Evolutionary conservation across 2,888 invertebrate genomes (phyloP).

Genomic region (Agriotes lineatus): DNA sequence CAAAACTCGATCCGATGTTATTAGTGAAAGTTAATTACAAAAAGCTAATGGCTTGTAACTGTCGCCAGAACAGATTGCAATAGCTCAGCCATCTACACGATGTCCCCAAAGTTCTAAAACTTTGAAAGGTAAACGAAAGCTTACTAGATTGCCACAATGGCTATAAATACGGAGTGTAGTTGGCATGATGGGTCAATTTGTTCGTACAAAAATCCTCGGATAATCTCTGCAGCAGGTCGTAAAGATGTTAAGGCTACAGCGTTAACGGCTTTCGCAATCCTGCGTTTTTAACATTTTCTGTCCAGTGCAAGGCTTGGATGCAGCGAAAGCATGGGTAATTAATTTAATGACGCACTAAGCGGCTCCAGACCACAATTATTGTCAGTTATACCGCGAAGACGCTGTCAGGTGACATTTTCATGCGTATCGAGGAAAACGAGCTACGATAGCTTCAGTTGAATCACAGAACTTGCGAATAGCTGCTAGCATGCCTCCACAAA

Average conservation of each 20-base stretch:
- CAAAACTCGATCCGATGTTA: no score
- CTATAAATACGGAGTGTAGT: conserved; percentile 35
- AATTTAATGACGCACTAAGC: conserved; percentile 9
- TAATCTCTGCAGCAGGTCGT: conserved; percentile 31
- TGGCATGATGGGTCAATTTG: conserved; percentile 35
- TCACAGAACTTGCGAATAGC: no score
- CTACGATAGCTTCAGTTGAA: neutral
- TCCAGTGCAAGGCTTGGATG: neutral
- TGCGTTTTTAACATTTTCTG: conserved; percentile 3
- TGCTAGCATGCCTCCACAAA: no score
- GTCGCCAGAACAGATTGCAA: no score
- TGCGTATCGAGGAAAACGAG: neutral
- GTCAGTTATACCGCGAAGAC: neutral
- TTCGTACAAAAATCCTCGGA: conserved; percentile 18
- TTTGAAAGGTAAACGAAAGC: no score
- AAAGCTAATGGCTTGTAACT: no score
- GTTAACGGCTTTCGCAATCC: conserved; percentile 25
- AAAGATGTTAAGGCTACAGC: conserved; percentile 32
- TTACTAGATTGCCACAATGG: conserved; percentile 25
- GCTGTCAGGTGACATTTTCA: neutral
- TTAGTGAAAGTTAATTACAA: no score
- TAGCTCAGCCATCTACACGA: no score
- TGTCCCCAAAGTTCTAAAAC: no score
- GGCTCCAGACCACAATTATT: conserved; percentile 2
- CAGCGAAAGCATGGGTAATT: neutral